phyloP scores from a whole-genome alignment of 1,140 invertebrate genomes.

The Ridgeia piscesae region DNA sequence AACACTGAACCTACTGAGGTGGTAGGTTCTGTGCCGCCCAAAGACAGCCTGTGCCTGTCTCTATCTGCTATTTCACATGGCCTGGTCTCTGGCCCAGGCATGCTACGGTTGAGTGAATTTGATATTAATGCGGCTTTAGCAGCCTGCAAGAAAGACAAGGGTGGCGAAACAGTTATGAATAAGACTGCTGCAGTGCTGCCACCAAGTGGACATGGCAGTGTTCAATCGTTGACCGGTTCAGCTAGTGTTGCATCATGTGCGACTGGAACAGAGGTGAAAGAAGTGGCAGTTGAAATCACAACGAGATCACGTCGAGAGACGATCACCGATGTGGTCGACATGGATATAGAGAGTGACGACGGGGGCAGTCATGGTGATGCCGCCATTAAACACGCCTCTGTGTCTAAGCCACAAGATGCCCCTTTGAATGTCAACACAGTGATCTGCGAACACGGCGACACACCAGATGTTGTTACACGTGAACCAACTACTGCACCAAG shows the following conservation, averaged over 20 bases:
- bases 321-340: background rate
- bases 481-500: background rate
- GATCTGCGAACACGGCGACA: background rate
- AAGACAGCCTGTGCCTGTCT: background rate
- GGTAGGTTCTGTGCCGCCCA: no score
- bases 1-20: background rate
- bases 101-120: background rate
- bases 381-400: background rate
- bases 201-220: background rate
- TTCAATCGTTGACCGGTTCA: background rate
- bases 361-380: constrained; percentile 13
- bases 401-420: background rate
- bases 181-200: background rate
- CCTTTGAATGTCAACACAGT: background rate
- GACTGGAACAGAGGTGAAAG: background rate
- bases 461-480: background rate
- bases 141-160: background rate
- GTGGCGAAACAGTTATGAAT: background rate
- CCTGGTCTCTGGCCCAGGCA: background rate
- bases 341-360: constrained; percentile 18
- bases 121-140: background rate
- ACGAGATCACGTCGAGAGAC: background rate
- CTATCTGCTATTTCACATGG: background rate
- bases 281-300: background rate
- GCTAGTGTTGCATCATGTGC: background rate